Evolutionary conservation across 1,140 invertebrate species (phyloP).

Genomic region (Nebria ingens): DNA sequence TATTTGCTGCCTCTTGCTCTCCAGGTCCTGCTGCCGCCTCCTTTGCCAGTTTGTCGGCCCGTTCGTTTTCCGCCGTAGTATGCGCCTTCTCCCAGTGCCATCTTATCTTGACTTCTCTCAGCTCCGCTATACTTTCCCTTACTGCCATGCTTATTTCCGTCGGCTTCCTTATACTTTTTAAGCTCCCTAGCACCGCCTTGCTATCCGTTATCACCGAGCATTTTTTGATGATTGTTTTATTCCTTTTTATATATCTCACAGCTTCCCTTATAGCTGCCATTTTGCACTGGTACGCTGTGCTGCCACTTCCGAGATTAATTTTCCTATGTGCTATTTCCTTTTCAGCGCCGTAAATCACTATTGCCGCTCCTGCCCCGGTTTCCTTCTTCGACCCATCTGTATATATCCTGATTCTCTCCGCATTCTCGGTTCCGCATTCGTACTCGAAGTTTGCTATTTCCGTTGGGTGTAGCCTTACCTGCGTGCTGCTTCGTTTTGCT

Average conservation of each 20-base stretch:
- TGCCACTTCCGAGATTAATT: conserved; percentile 17
- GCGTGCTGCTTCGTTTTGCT: too few relatives aligned
- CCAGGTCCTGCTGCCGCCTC: conserved; percentile 12
- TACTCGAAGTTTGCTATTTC: too few relatives aligned
- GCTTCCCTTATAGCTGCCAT: conserved; percentile 12
- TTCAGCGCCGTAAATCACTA: neutral
- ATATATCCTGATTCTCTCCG: too few relatives aligned
- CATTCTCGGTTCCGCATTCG: too few relatives aligned
- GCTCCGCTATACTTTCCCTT: neutral
- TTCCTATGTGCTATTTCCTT: conserved; percentile 7
- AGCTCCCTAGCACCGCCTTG: neutral
- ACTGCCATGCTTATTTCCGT: neutral
- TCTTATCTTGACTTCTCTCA: neutral
- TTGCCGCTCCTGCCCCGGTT: neutral
- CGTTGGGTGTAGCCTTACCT: too few relatives aligned
- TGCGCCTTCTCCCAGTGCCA: conserved; percentile 19
- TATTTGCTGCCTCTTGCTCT: too few relatives aligned
- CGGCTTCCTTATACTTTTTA: neutral
- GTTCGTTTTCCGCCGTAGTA: conserved; percentile 19
- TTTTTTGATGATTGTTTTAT: neutral
- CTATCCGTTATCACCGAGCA: neutral
- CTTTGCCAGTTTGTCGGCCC: conserved; percentile 18
- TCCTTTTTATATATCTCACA: neutral
- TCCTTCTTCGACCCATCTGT: neutral
- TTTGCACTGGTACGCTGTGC: conserved; percentile 17